Evolutionary conservation across 2,113 vertebrate genomes (phyloP).

Genomic region (Rhineura floridana): DNA sequence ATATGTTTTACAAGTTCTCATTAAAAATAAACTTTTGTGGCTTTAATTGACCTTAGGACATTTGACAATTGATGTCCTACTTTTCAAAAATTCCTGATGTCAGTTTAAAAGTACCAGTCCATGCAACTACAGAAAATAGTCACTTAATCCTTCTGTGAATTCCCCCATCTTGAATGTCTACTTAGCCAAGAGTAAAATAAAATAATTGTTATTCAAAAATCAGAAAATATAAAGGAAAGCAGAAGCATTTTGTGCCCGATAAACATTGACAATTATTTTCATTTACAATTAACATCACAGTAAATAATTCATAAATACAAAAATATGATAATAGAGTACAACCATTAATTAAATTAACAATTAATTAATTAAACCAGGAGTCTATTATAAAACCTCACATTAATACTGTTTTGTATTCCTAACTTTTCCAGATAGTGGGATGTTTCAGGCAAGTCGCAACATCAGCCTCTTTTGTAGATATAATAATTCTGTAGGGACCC

Average conservation of each 20-base stretch:
- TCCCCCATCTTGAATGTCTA: background rate
- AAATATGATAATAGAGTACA: slow-evolving; percentile 8
- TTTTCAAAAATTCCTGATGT: slow-evolving; percentile 7
- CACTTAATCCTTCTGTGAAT: slow-evolving; percentile 4
- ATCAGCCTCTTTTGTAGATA: background rate
- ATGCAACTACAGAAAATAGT: slow-evolving; percentile 12
- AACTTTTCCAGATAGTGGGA: background rate
- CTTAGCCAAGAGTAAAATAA: slow-evolving; percentile 15
- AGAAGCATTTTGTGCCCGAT: background rate
- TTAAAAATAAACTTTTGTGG: slow-evolving; percentile 42
- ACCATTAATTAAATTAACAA: slow-evolving; percentile 39
- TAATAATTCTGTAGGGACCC: background rate
- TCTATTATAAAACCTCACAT: background rate
- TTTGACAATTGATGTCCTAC: slow-evolving; percentile 40
- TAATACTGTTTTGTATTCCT: background rate
- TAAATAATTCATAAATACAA: slow-evolving; percentile 34
- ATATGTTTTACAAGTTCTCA: slow-evolving; percentile 45
- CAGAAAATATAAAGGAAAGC: slow-evolving; percentile 8
- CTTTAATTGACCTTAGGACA: slow-evolving; percentile 45
- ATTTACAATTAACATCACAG: background rate
- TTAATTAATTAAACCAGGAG: slow-evolving; percentile 12
- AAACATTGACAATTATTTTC: background rate
- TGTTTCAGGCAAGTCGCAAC: background rate
- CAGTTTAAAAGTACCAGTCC: slow-evolving; percentile 35
- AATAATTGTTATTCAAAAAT: slow-evolving; percentile 20